These are phyloP conservation scores for Macaca mulatta DNA, from an alignment of 2,113 vertebrate genomes.

Conservation along the genomic window DNA sequence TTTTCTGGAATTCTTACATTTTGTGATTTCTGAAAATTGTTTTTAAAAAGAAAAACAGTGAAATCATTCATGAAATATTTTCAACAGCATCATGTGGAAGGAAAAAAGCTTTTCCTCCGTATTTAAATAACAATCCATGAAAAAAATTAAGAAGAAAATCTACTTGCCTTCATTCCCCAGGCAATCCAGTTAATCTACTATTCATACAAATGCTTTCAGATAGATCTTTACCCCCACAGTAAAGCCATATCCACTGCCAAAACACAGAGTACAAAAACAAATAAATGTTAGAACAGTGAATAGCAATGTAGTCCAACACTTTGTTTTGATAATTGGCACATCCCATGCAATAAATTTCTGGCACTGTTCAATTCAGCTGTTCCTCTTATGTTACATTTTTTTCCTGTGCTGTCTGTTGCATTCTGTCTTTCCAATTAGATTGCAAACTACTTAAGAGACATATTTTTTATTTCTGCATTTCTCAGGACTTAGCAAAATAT, in stretches of 20 bases:
- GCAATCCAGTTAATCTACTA: not conserved
- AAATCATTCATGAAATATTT: conserved; percentile 39
- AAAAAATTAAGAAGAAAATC: conserved; percentile 44
- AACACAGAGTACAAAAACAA: conserved; percentile 33
- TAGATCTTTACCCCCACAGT: not conserved
- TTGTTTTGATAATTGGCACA: conserved; percentile 44
- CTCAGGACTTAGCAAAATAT: not conserved
- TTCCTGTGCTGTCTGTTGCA: not conserved
- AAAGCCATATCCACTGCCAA: not conserved
- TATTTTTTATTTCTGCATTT: not conserved
- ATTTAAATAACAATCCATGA: conserved; percentile 12
- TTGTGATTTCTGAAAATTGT: not conserved
- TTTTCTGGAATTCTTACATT: not conserved
- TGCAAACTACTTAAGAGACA: conserved; percentile 15
- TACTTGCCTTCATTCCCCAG: conserved; percentile 37
- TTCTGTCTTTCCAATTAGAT: conserved; percentile 12
- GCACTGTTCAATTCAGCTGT: conserved; percentile 4
- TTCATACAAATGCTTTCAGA: conserved; percentile 8
- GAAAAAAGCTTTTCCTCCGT: not conserved
- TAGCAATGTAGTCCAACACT: not conserved
- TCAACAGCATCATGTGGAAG: not conserved
- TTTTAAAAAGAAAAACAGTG: not conserved
- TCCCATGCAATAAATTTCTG: not conserved
- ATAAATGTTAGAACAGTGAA: not conserved
- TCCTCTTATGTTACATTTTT: not conserved